A percentile compares a stretch with the other conserved stretches of the same genome.
Conservation (phyloP, 2,113 vertebrate species). For the Probosciger aterrimus region DNA sequence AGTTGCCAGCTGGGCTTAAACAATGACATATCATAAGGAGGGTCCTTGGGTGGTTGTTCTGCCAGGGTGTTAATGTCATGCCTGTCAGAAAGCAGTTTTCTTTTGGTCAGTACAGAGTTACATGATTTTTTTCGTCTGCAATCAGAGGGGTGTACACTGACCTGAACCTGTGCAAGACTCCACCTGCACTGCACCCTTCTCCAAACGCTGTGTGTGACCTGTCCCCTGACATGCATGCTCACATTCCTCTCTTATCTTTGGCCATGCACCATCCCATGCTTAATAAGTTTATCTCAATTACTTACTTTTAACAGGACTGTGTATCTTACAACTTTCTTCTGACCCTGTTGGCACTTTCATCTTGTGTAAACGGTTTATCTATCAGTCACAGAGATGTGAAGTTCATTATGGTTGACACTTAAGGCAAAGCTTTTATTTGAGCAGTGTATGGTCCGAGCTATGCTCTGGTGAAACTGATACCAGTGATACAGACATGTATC, state of each 20-base stretch:
- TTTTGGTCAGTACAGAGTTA: neutral
- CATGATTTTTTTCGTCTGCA: neutral
- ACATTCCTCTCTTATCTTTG: neutral
- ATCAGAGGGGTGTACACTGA: neutral
- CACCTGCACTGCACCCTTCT: neutral
- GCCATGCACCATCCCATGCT: neutral
- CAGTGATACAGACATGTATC: neutral
- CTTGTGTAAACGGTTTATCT: neutral
- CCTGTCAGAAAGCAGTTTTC: neutral
- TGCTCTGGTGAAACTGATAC: neutral
- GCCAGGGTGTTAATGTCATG: neutral
- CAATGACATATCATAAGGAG: neutral
- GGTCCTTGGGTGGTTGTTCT: neutral
- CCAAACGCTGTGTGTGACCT: accelerated
- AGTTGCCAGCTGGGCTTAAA: neutral
- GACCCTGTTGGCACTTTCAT: neutral
- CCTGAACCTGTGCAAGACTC: neutral
- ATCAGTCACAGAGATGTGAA: neutral
- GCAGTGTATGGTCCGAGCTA: neutral
- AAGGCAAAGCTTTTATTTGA: neutral
- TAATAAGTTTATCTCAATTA: neutral
- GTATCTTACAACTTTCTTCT: neutral
- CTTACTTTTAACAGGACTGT: neutral
- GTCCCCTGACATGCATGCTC: neutral
- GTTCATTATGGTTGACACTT: neutral